Conservation (phyloP, 2,113 vertebrate species). For the Zosterops borbonicus region DNA sequence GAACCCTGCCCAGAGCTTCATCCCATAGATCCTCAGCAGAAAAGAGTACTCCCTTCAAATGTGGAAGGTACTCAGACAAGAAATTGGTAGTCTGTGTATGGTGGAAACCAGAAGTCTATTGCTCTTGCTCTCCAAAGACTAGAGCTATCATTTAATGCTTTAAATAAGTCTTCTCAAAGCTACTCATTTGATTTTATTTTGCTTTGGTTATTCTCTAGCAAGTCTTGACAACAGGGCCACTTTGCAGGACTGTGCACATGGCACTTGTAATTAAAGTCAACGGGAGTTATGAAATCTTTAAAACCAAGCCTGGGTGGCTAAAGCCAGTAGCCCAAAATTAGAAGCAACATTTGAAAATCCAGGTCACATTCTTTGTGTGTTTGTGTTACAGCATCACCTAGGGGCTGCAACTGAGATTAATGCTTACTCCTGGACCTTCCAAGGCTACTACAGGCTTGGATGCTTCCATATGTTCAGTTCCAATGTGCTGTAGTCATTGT, state of each 20-base stretch:
- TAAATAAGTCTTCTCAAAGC: slow-evolving; percentile 43
- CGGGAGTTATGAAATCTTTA: background rate
- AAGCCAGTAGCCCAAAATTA: background rate
- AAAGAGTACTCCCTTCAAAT: background rate
- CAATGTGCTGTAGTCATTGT: accelerated
- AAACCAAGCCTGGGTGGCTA: background rate
- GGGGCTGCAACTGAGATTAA: background rate
- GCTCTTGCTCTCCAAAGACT: background rate
- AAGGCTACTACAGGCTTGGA: background rate
- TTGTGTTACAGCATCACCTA: slow-evolving; percentile 50
- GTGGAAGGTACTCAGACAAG: background rate
- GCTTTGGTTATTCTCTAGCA: background rate
- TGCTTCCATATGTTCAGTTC: background rate
- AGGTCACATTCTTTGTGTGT: background rate
- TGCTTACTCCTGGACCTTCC: background rate
- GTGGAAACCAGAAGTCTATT: background rate
- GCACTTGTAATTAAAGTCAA: slow-evolving; percentile 32
- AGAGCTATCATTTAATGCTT: slow-evolving; percentile 37
- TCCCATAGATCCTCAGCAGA: background rate
- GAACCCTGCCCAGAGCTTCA: background rate
- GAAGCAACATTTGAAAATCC: background rate
- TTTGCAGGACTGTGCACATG: background rate
- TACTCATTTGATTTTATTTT: background rate
- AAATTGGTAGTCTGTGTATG: background rate
- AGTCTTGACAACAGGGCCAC: background rate